Base-by-base conservation (phyloP, 2,113 vertebrate genomes). In the Cacatua alba region DNA sequence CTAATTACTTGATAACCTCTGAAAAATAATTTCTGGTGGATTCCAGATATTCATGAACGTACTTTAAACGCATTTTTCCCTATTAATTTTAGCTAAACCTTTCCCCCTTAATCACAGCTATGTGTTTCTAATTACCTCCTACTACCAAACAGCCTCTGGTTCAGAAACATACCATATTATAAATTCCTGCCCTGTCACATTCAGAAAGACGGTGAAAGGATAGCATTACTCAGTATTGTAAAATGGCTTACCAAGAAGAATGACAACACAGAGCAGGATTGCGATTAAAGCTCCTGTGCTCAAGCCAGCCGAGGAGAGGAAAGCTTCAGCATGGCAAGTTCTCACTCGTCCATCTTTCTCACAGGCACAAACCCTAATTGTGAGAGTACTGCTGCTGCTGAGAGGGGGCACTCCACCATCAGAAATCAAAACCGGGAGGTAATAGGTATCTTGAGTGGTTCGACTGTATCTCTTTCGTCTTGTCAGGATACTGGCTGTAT, bases 241-340 rank as follows among this genome's bases (percentile, higher is more conserved):
- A 59, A 62, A 39, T 13, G 63, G 69, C 99, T 99, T 96, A 99
- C 99, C 99, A 62, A 99, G 97, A 90, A 99, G 98, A 97, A 99
- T 99, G 98, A 99, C 82, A 75, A 99, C 98, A 92, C 99, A 99
- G 77, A 99, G 99, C 37, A 99, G 98, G 96, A 99, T 99, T 70
- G 99, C 99, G 7, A 99, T 99, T 90, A 99, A 97, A 44, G 99
- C 99, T 53, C 99, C 99, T 6, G 99, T 99, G 97, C 99, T 99
- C 96, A 99, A 97, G 9, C 99, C 99, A 2, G 99, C 99, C 0
- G 99, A 99, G 81, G 99, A 99, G 63, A 99, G 98, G 97, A 99
- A 99, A 11, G 99, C 99, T 96, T 99, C 98, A 9, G 98, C 97
- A 13, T 98, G 99, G 98, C 99, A 99, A 28, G 98, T 98, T 85